Conservation (phyloP, 2,113 vertebrate species). For the Nanorana parkeri region DNA sequence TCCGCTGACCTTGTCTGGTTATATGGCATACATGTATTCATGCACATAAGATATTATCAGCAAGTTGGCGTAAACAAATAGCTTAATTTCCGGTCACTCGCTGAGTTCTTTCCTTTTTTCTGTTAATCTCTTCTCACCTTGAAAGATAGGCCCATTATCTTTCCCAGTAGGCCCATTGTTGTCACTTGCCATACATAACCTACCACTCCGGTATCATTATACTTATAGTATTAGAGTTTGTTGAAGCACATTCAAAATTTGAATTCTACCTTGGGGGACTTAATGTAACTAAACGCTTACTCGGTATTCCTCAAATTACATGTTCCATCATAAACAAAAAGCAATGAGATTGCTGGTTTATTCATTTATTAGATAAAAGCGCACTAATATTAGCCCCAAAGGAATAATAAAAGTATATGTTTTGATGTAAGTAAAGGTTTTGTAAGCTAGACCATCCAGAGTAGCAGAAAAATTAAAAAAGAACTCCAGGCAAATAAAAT, state of each 20-base stretch:
- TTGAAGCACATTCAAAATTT: conserved; percentile 15
- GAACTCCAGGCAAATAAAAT: too few relatives aligned
- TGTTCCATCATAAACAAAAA: conserved; percentile 15
- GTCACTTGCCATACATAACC: conserved; percentile 27
- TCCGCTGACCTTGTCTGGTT: not conserved
- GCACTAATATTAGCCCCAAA: not conserved
- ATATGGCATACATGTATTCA: conserved; percentile 6
- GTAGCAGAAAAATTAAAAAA: too few relatives aligned
- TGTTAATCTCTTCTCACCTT: conserved; percentile 43
- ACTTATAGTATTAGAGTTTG: conserved; percentile 29
- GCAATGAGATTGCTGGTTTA: not conserved
- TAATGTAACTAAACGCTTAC: not conserved
- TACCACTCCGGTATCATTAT: conserved; percentile 21
- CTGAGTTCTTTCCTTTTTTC: conserved; percentile 10
- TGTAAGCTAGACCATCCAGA: too few relatives aligned
- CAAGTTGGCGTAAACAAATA: conserved; percentile 33
- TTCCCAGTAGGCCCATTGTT: conserved; percentile 45
- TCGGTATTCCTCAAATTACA: conserved; percentile 22
- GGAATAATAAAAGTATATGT: not conserved
- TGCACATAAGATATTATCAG: conserved; percentile 17
- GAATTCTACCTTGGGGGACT: conserved; percentile 25
- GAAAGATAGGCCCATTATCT: conserved; percentile 38
- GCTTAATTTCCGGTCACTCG: conserved; percentile 34
- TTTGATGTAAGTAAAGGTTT: not conserved
- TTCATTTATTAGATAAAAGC: conserved; percentile 26